Evolutionary conservation across 2,888 invertebrate genomes (phyloP).

Genomic region (Calephelis perditalis): DNA sequence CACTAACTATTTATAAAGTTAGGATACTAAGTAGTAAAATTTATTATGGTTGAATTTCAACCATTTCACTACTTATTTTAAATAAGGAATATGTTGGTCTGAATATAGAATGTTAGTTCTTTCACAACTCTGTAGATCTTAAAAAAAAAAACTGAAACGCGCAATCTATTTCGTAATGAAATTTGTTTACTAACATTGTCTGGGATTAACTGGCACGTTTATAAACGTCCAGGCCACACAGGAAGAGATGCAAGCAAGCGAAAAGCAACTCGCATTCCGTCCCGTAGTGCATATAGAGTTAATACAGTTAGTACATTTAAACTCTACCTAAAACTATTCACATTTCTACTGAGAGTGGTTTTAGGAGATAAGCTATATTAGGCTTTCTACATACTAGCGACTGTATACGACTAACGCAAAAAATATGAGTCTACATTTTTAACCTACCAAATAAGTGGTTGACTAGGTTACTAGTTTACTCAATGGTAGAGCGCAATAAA

Average conservation of each 20-base stretch:
- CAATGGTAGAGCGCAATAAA: too few species aligned
- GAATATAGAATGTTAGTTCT: too few species aligned
- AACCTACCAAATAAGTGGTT: too few species aligned
- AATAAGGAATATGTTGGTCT: too few species aligned
- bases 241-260: constrained; percentile 13
- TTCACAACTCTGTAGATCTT: too few species aligned
- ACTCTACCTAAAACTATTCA: constrained; percentile 8
- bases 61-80: too few species aligned
- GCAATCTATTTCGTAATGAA: not conserved
- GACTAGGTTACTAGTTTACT: too few species aligned
- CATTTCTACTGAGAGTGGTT: constrained; percentile 8
- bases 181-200: constrained; percentile 12
- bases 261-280: constrained; percentile 12
- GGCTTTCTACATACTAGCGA: not conserved
- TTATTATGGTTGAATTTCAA: too few species aligned
- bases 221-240: constrained; percentile 11
- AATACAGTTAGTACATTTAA: constrained; percentile 8
- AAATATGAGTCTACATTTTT: too few species aligned
- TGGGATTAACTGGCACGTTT: constrained; percentile 8
- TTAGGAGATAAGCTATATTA: constrained; percentile 7
- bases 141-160: not conserved
- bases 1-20: too few species aligned
- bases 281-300: constrained; percentile 1
- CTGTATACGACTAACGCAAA: too few species aligned
- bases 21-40: too few species aligned